phyloP scores from a whole-genome alignment of 2,797 vertebrate species.

The Protosalanx chinensis region DNA sequence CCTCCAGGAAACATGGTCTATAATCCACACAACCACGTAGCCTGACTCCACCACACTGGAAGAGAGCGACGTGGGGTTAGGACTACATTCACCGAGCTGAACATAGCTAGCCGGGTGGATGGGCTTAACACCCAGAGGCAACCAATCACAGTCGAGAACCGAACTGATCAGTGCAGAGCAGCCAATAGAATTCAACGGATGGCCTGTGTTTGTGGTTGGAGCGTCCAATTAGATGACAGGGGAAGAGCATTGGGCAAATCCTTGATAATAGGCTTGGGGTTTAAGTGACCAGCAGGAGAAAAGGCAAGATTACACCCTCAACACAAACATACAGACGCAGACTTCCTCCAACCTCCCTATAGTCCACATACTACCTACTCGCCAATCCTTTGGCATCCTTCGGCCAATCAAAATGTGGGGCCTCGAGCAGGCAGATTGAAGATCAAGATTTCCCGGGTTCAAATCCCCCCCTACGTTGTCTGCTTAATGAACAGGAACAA shows the following conservation, averaged over 20 bases:
- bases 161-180: slow-evolving; percentile 38
- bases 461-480: not conserved
- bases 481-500: not conserved
- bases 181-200: slow-evolving; percentile 53
- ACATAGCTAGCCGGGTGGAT: slow-evolving; percentile 44
- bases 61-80: not conserved
- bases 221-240: slow-evolving; percentile 53
- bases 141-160: slow-evolving; percentile 44
- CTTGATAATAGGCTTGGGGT: slow-evolving; percentile 74
- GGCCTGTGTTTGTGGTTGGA: slow-evolving; percentile 12
- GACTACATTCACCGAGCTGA: slow-evolving; percentile 33
- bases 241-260: slow-evolving; percentile 63
- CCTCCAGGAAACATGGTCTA: too few species aligned
- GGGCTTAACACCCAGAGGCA: slow-evolving; percentile 46
- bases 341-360: not conserved
- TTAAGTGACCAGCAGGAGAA: slow-evolving; percentile 67
- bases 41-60: not conserved
- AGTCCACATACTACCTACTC: not conserved
- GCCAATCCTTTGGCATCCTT: not conserved
- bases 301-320: slow-evolving; percentile 62
- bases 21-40: not conserved
- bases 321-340: slow-evolving; percentile 7
- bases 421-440: too few species aligned
- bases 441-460: not conserved
- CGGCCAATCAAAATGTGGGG: not conserved